A percentile compares a stretch with the other conserved stretches of the same genome.
Evolutionary conservation across 2,888 invertebrate species (phyloP).

Genomic region (Hirtodrosophila cameraria): DNA sequence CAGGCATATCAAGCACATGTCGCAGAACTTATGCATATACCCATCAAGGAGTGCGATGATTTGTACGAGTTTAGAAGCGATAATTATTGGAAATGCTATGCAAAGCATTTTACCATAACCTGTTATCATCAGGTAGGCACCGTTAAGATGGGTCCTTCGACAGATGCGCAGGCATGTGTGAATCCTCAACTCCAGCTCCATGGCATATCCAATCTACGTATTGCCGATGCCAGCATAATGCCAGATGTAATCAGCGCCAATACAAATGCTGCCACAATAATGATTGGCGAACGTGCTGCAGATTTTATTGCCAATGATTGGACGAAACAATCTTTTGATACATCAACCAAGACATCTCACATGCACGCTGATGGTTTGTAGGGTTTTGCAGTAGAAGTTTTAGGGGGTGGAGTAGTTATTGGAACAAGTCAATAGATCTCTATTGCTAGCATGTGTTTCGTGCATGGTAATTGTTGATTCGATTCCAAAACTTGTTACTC

Average conservation of each 20-base stretch:
- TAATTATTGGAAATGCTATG: constrained; percentile 88
- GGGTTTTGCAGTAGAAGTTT: too few species aligned
- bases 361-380: constrained; percentile 47
- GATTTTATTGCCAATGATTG: constrained; percentile 85
- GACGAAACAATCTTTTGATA: too few species aligned
- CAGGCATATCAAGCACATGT: constrained; percentile 81
- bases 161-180: constrained; percentile 88
- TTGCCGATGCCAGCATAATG: constrained; percentile 92
- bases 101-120: constrained; percentile 87
- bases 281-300: constrained; percentile 93
- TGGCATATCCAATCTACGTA: constrained; percentile 87
- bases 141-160: constrained; percentile 88
- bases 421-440: too few species aligned
- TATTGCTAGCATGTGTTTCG: too few species aligned
- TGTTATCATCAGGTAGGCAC: constrained; percentile 89
- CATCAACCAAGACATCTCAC: constrained; percentile 1
- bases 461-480: too few species aligned
- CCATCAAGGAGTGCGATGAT: constrained; percentile 72
- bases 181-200: constrained; percentile 87
- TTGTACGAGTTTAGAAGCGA: constrained; percentile 57
- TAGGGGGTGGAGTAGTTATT: too few species aligned
- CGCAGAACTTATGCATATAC: constrained; percentile 64
- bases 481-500: too few species aligned
- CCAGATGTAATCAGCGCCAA: constrained; percentile 90
- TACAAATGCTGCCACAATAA: constrained; percentile 92